Evolutionary conservation across 2,888 invertebrate species (phyloP).

Genomic region (Nephrotoma flavescens): DNA sequence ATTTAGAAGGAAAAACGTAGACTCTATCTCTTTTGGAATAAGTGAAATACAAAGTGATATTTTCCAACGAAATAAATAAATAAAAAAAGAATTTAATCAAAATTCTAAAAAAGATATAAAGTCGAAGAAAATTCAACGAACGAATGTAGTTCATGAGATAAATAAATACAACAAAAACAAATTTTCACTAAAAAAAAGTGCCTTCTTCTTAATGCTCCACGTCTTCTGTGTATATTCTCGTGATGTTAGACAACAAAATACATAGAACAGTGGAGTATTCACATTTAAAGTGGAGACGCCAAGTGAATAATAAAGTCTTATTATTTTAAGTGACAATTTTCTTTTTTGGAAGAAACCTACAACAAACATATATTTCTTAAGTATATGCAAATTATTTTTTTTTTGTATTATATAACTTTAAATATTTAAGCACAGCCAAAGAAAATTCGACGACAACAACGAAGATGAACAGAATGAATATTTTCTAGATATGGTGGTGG

Average conservation of each 20-base stretch:
- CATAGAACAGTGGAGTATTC: neutral
- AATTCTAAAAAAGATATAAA: neutral
- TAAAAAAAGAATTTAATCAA: neutral
- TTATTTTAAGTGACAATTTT: neutral
- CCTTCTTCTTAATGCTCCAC: neutral
- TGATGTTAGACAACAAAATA: neutral
- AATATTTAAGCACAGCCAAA: neutral
- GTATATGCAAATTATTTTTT: neutral
- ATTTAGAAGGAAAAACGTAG: neutral
- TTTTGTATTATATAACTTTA: neutral
- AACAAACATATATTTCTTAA: neutral
- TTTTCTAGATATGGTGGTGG: neutral
- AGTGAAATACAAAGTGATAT: neutral
- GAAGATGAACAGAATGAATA: neutral
- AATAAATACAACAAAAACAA: neutral
- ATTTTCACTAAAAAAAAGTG: neutral
- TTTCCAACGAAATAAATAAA: neutral
- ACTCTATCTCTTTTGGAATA: neutral
- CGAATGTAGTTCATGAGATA: neutral
- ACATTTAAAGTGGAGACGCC: neutral
- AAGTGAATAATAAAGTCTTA: neutral
- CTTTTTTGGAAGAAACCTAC: neutral
- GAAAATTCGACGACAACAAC: neutral
- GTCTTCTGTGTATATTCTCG: neutral
- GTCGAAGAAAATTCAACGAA: neutral